These are phyloP conservation scores for Scrobipalpa costella DNA, from an alignment of 2,888 invertebrate species.

Conservation along the genomic window DNA sequence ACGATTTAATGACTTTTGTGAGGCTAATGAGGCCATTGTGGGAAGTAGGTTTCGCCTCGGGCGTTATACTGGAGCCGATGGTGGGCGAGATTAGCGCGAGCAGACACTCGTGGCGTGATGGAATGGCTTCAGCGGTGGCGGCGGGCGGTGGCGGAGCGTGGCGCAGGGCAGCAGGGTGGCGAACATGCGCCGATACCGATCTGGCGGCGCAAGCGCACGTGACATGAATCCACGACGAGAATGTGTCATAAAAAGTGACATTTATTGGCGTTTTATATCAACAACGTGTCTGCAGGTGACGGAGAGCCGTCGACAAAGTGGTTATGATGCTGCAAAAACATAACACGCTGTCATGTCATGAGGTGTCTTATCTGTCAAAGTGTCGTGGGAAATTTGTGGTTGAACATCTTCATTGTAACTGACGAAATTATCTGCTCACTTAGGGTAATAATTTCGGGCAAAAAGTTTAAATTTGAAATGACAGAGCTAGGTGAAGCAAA, in stretches of 20 bases:
- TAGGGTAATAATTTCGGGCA: constrained; percentile 35
- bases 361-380: constrained; percentile 58
- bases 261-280: constrained; percentile 80
- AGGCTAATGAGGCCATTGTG: constrained; percentile 75
- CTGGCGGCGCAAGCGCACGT: constrained; percentile 71
- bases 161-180: constrained; percentile 49
- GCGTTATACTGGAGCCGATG: constrained; percentile 61
- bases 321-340: constrained; percentile 75
- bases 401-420: constrained; percentile 56
- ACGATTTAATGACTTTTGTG: constrained; percentile 73
- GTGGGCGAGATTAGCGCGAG: constrained; percentile 61
- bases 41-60: constrained; percentile 57
- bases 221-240: constrained; percentile 67
- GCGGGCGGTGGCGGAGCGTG: constrained; percentile 16
- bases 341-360: constrained; percentile 46
- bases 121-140: constrained; percentile 54
- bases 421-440: constrained; percentile 32
- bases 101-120: constrained; percentile 58
- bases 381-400: constrained; percentile 63
- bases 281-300: constrained; percentile 72
- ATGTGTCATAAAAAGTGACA: constrained; percentile 78
- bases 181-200: constrained; percentile 62
- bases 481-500: constrained; percentile 35
- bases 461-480: constrained; percentile 22
- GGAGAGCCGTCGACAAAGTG: constrained; percentile 61